Evolutionary conservation across 2,113 vertebrate species (phyloP), one percentile per base, ranked within the genome.

Genomic region (Hippocampus zosterae): DNA sequence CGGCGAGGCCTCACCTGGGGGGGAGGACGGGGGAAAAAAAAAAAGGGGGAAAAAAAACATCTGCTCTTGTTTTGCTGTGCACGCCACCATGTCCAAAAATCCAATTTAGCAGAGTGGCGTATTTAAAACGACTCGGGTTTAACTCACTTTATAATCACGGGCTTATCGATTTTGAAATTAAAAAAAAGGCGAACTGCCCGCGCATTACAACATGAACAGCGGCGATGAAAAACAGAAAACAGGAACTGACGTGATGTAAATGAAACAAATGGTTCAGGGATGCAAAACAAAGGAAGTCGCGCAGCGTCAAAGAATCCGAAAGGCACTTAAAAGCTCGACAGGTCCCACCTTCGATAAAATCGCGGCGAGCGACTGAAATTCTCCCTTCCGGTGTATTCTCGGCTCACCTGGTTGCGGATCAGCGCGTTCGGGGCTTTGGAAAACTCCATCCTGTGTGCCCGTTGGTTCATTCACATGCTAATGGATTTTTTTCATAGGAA

Each of bases 401-500:
- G 74, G 77, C 84, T 87, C 81, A 84, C 83, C 87, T 85, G 87
- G 86, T 85, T 81, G 83, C 69, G 71, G 81, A 87, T 85, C 84
- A 70, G 85, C 77, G 82, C 83, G 80, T 81, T 82, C 19, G 69
- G 69, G 81, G 85, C 80, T 85, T 87, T 78, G 77, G 69, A 78
- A 78, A 83, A 81, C 75, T 74, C 79, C 78, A 70, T 84, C 73
- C 74, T 74, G 65, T 77, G 80, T 69, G 81, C 74, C 80, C 67
- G 68, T n/a, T n/a, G n/a, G n/a, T 80, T 87, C 87, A 89, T 90
- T 90, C 87, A 86, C 85, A 88, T 88, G 89, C 84, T 87, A 88
- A 89, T 89, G 83, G 82, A 6, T 37, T 37, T 75, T 90, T 88
- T 88, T 82, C 56, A 85, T 76, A 81, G 71, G 82, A 78, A 76